Base-by-base conservation (phyloP, 2,113 vertebrate species). In the Nycticryphes semicollaris region DNA sequence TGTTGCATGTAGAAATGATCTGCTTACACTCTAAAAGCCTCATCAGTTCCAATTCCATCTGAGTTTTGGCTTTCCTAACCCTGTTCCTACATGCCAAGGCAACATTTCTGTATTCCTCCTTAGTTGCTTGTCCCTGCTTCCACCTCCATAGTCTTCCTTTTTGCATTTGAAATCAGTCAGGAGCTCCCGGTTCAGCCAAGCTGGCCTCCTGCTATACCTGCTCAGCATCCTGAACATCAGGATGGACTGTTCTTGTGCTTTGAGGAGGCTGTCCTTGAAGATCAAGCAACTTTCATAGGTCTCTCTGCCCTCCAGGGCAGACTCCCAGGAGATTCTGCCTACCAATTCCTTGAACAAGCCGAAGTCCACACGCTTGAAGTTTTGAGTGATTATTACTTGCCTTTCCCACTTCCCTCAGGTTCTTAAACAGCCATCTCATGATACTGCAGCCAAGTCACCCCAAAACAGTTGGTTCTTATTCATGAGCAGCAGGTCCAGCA, bases 131-230 rank as follows among this genome's bases (percentile, higher is more conserved):
- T 84, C 84, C 84, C 81, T 76, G 53, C 67, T 95, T 93, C 92
- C 45, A 3, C 81, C 84, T 96, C 87, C 81, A 79, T 73, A 31
- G 24, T 94, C 69, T 7, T 89, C 64, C 62, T 72, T 89, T 96
- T 94, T 94, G 94, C 91, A 96, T 96, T 24, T 96, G 89, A 87
- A 94, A 94, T 92, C 68, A 89, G 83, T 30, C 80, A 91, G 87
- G 80, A 95, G 69, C 84, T 96, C 87, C 92, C 74, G 1, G 1
- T 87, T 92, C 93, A 84, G 87, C 45, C 62, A 48, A 6, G 30
- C 43, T 91, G 94, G 89, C 78, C 96, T 92, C 93, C 70, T 97
- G 95, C 84, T 95, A 48, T 93, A 96, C 95, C 96, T 97, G 96
- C 93, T 96, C 91, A 85, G 87, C 89, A 87, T 91, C 95, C 94